Percentiles rank a stretch among this genome's conserved stretches.
Evolutionary conservation across 2,888 invertebrate species (phyloP).

Genomic region (Spilosoma lubricipeda): DNA sequence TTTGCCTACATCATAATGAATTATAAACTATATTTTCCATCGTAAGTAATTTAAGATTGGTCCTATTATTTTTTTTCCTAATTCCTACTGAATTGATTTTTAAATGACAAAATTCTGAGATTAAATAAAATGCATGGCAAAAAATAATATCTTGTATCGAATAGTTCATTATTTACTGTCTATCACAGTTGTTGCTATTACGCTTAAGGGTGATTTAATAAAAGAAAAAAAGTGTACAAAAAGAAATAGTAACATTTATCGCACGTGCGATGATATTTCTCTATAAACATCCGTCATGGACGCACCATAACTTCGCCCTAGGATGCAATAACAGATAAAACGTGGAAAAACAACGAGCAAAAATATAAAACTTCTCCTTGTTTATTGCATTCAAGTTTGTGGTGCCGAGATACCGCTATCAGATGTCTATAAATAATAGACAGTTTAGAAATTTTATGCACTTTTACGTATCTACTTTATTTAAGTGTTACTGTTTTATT

Average conservation of each 20-base stretch:
- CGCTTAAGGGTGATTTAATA: constrained; percentile 46
- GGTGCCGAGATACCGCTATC: constrained; percentile 69
- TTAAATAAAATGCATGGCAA: background rate
- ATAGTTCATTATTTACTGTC: constrained; percentile 23
- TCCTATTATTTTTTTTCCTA: background rate
- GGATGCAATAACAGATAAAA: constrained; percentile 81
- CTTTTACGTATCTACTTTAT: constrained; percentile 56
- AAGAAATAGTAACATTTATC: constrained; percentile 59
- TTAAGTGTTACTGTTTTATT: constrained; percentile 53
- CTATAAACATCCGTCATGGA: constrained; percentile 69
- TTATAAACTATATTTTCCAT: background rate
- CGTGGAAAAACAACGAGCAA: constrained; percentile 63
- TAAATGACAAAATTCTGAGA: background rate
- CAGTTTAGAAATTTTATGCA: constrained; percentile 68
- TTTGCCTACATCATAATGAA: background rate
- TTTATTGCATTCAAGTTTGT: constrained; percentile 71
- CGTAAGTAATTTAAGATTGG: background rate
- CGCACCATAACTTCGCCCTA: constrained; percentile 62
- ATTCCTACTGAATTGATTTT: background rate
- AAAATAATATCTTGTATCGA: constrained; percentile 18
- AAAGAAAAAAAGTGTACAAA: constrained; percentile 43
- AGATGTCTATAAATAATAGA: constrained; percentile 74
- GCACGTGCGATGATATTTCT: constrained; percentile 61
- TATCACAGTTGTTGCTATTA: constrained; percentile 19
- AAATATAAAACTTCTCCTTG: constrained; percentile 69